A percentile compares a stretch with the other conserved stretches of the same genome.
Conservation (phyloP, 2,113 vertebrate genomes). For the Rafetus swinhoei region DNA sequence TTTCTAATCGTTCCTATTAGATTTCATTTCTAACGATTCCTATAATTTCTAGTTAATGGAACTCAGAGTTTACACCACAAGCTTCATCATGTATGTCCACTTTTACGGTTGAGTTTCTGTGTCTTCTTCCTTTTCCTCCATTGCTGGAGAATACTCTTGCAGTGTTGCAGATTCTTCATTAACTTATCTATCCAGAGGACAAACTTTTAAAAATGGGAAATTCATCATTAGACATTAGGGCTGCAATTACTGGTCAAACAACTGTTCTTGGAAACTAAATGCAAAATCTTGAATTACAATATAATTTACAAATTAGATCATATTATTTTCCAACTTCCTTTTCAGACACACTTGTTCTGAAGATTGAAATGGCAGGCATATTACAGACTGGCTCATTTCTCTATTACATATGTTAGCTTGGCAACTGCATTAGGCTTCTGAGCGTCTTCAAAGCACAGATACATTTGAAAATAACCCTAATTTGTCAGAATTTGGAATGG, state of each 20-base stretch:
- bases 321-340: not conserved
- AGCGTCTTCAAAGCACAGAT: fast-evolving
- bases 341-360: not conserved
- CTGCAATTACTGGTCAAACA: not conserved
- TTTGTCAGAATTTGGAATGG: not conserved
- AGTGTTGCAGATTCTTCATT: fast-evolving
- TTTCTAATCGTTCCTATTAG: not conserved
- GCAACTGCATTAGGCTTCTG: not conserved
- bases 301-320: not conserved
- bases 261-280: not conserved
- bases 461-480: not conserved
- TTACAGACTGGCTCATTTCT: not conserved
- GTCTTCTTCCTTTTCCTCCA: not conserved
- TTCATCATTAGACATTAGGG: not conserved
- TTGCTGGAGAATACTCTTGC: not conserved
- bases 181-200: not conserved
- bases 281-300: not conserved
- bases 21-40: not conserved
- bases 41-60: not conserved
- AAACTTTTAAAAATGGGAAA: not conserved
- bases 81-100: not conserved
- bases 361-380: not conserved
- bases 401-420: not conserved
- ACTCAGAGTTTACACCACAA: not conserved
- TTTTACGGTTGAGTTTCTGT: not conserved